Base-by-base conservation (phyloP, 1,140 invertebrate genomes). In the Drosophila punjabiensis region DNA sequence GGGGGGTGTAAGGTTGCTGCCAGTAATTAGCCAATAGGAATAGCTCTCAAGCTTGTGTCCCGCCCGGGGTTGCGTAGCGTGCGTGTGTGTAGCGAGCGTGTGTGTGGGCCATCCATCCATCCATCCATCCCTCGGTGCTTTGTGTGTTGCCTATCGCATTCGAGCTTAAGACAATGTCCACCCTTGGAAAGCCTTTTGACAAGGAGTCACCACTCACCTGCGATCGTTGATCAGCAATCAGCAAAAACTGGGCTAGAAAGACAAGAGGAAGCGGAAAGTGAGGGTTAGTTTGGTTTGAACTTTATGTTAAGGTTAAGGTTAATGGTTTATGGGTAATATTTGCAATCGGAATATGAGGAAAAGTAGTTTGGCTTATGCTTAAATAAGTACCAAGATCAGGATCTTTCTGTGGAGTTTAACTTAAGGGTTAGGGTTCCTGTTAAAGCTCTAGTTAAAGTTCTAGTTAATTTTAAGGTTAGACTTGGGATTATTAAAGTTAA, bases 1-100 rank as follows among this genome's bases (percentile, higher is more conserved):
- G 3, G 2, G 18, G 5, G 5, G 6, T 7, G 8, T 7, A 28
- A 30, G 24, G 48, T 28, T 28, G 47, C 47, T 70, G 68, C 62
- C 66, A 85, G 81, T 89, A 89, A 89, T 89, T 89, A 89, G 85
- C 85, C 85, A 89, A 89, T 89, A 82, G 85, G 85, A 89, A 89
- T 79, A 79, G 85, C 85, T 85, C 85, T 82, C 81, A 84, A 74
- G 79, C 85, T 28, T 39, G 59, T 84, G 66, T 84, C 67, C 53
- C 71, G 35, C 33, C 71, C 52, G 56, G 71, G 71, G 32, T 74
- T 74, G 70, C 47, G 43, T 45, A n/a, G 35, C 9, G 8, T 10
- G 24, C 43, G 55, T 48, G 47, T 14, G 45, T 59, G 47, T 24
- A 24, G 24, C 24, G 24, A 24, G 24, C 24, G 74, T 61, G 55